Conservation (phyloP, 2,888 invertebrate species). For the Protophormia terraenovae region DNA sequence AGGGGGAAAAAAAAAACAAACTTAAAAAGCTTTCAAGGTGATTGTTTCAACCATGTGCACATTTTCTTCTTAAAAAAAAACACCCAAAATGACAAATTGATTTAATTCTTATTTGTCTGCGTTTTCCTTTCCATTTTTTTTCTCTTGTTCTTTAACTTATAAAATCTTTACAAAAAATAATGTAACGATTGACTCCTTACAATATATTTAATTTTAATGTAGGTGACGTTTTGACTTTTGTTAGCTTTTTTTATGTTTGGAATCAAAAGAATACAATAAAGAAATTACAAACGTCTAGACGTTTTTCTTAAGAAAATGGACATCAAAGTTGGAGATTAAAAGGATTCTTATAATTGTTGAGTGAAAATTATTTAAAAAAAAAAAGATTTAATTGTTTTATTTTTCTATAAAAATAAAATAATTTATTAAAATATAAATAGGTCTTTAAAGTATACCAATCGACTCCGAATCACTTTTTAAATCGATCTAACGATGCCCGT, state of each 20-base stretch:
- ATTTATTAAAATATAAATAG: too few relatives aligned
- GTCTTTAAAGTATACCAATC: too few relatives aligned
- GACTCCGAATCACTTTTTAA: too few relatives aligned
- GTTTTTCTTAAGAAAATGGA: neutral
- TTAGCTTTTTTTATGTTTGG: neutral
- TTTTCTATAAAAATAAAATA: too few relatives aligned
- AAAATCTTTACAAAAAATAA: neutral
- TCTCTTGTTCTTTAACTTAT: neutral
- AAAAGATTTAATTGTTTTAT: neutral
- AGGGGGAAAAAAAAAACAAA: neutral
- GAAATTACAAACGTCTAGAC: neutral
- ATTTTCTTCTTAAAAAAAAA: neutral
- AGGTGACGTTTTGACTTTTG: neutral
- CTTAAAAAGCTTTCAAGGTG: slow-evolving; percentile 17
- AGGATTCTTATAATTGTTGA: neutral
- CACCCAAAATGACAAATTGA: neutral
- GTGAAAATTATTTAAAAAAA: neutral
- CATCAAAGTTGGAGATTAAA: neutral
- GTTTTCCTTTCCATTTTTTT: neutral
- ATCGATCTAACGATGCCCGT: too few relatives aligned
- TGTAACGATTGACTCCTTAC: neutral
- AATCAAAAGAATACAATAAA: neutral
- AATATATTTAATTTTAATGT: neutral
- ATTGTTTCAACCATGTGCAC: neutral
- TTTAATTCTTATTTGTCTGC: neutral